Percentiles rank a stretch among this genome's conserved stretches.
Evolutionary conservation across 2,888 invertebrate genomes (phyloP).

Genomic region (Erebia palarica): DNA sequence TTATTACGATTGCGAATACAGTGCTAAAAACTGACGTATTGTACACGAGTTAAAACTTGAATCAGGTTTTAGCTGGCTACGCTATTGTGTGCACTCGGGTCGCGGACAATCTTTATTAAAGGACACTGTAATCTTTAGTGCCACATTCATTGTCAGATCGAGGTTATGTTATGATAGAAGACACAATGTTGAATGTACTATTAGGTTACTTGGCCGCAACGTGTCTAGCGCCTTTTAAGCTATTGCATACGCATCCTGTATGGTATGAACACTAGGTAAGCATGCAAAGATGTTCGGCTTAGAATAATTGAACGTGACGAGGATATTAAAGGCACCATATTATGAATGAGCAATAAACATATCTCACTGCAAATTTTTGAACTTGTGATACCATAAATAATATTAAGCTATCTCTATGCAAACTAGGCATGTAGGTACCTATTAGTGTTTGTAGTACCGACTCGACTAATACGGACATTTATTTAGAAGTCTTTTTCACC

Average conservation of each 20-base stretch:
- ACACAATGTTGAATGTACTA: conserved; percentile 54
- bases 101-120: background rate
- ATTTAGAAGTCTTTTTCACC: too few species aligned
- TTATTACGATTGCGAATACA: background rate
- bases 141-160: conserved; percentile 13
- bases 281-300: conserved; percentile 63
- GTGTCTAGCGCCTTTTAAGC: conserved; percentile 59
- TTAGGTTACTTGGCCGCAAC: conserved; percentile 58
- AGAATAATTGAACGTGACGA: conserved; percentile 58
- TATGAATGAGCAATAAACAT: conserved; percentile 26
- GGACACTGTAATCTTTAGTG: conserved; percentile 13
- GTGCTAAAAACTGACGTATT: background rate
- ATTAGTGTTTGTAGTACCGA: background rate
- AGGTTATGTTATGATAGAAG: conserved; percentile 27
- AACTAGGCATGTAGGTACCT: too few species aligned
- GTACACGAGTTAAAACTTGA: background rate
- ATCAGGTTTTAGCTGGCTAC: background rate
- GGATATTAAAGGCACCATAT: conserved; percentile 45
- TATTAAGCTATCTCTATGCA: too few species aligned
- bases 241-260: conserved; percentile 65
- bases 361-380: conserved; percentile 3
- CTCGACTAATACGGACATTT: background rate
- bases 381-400: background rate
- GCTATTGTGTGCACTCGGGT: background rate
- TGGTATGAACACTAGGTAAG: conserved; percentile 45